Base-by-base conservation (phyloP, 1,140 invertebrate genomes). In the Drosophila nigromelanica region DNA sequence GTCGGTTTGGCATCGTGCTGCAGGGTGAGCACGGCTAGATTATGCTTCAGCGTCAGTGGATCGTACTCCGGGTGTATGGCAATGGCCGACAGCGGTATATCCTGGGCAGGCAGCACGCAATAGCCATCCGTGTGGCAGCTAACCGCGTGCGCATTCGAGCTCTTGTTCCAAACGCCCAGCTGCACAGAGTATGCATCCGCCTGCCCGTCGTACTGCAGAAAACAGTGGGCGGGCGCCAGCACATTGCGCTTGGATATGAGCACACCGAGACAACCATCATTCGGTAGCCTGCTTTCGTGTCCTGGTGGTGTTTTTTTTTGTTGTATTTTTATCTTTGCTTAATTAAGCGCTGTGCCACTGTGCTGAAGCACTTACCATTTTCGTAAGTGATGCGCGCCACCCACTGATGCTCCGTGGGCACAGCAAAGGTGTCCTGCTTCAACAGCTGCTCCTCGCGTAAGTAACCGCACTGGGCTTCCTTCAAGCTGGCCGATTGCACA, bases 11-110 rank as follows among this genome's bases (percentile, higher is more conserved):
- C 83, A 18, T 83, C 79, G 3, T 69, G 52, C 35, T 74, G 40
- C 43, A 87, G 66, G 5, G 75, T 79, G 4, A 87, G 69, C 48
- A 87, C 83, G 1, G 83, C 83, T 47, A 87, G 39, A 39, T 47
- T 69, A 42, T 87, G 64, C 39, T 80, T 87, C 2, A 83, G 37
- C 3, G 83, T 78, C 4, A 80, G 42, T 12, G 79, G 47, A 52
- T 89, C 83, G 50, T 77, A 89, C 14, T 80, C 83, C 21, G 83
- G 83, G 45, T 89, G 83, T 14, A 89, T 60, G 39, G 83, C 83
- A 14, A 87, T 76, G 30, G 72, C 73, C 12, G 52, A 45, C 27
- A 87, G 42, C 37, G 71, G 78, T 33, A 89, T 89, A 18, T 83
- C 76, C 64, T 87, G 79, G 3, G 79, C 68, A 3, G 83, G 83